Evolutionary conservation across 2,113 vertebrate genomes (phyloP), one percentile per base, ranked within the genome.

Genomic region (Mungos mungo): DNA sequence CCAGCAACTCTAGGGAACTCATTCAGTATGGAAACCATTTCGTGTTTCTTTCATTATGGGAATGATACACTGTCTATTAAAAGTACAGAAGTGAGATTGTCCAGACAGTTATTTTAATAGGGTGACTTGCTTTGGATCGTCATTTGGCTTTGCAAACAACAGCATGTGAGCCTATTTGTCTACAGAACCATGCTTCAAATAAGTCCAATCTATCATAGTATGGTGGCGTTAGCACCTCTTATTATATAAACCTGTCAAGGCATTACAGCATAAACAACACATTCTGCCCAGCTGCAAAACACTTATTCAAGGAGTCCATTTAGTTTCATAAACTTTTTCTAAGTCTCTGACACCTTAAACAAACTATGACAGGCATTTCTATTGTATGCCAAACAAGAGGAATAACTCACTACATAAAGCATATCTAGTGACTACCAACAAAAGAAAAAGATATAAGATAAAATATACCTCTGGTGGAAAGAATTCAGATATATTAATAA

Each of bases 291-390:
- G 95, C 95, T 98, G 97, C 96, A 98, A 98, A 98, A 97, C 95
- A 98, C 95, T 98, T 98, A 98, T 96, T 98, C 1, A 1, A 98
- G 97, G 92, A 98, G 98, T 98, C 97, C 96, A 98, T 98, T 98
- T 98, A 97, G 98, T 98, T 98, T 98, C 98, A 98, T 98, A 98
- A 98, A 98, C 93, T 97, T 98, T 98, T 97, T 93, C 96, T 97
- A 97, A 95, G 96, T 98, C 82, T 68, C 95, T 98, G 98, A 98
- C 97, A 98, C 95, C 86, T 98, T 98, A 97, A 98, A 98, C 98
- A 98, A 97, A 98, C 98, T 97, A 98, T 98, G 98, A 98, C 98
- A 98, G 93, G 80, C 95, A 97, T 98, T 98, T 97, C 97, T 98
- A 98, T 94, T 96, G 85, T 89, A 93, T 82, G 91, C 90, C 96